Evolutionary conservation across 2,888 invertebrate species (phyloP).

Genomic region (Ophion costatus): DNA sequence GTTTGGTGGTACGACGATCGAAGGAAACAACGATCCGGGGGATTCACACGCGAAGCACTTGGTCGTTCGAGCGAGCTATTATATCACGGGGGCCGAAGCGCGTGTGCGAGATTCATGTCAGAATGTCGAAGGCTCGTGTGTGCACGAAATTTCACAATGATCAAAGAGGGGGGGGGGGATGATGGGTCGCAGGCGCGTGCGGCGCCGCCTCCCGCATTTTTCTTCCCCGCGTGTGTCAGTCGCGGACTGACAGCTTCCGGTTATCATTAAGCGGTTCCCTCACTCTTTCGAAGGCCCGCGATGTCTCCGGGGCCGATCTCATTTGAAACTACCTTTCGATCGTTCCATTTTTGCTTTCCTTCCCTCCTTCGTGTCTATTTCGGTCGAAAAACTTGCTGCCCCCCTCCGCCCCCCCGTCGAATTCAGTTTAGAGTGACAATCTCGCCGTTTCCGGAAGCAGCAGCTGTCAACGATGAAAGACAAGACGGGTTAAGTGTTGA

Average conservation of each 20-base stretch:
- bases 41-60: not conserved
- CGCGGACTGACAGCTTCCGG: slow-evolving; percentile 54
- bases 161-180: slow-evolving; percentile 10
- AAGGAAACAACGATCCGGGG: not conserved
- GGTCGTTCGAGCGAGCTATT: not conserved
- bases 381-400: not conserved
- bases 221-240: slow-evolving; percentile 4
- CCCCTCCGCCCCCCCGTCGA: too few species aligned
- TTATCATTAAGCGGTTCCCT: slow-evolving; percentile 50
- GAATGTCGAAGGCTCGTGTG: slow-evolving; percentile 50
- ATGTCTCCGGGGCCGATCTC: slow-evolving; percentile 6
- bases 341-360: slow-evolving; percentile 2
- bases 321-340: slow-evolving; percentile 18
- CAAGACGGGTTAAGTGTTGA: not conserved
- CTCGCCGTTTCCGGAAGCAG: not conserved
- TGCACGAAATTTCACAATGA: slow-evolving; percentile 59
- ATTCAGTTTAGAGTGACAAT: not conserved
- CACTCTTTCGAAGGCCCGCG: slow-evolving; percentile 13
- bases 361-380: slow-evolving; percentile 4
- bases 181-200: slow-evolving; percentile 35
- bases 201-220: not conserved
- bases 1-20: not conserved
- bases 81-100: slow-evolving; percentile 16
- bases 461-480: not conserved
- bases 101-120: slow-evolving; percentile 29